Percentiles rank a stretch among this genome's conserved stretches.
These are phyloP conservation scores for Drosophila elegans DNA, from an alignment of 1,140 invertebrate species.

Conservation along the genomic window DNA sequence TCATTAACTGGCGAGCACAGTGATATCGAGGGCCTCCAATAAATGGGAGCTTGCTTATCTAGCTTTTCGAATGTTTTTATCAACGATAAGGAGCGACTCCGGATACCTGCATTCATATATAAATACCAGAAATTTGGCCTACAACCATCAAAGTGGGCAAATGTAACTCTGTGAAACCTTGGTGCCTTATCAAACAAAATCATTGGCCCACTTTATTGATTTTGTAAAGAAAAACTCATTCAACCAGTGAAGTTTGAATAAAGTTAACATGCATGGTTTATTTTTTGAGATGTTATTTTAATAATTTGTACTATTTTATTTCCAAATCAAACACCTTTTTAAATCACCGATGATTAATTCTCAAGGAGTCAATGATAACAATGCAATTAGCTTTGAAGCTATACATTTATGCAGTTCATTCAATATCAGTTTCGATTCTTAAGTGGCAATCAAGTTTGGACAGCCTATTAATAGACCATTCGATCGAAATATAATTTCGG, in stretches of 20 bases:
- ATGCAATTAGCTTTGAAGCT: conserved; percentile 17
- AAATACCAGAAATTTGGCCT: conserved; percentile 21
- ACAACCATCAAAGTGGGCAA: conserved; percentile 9
- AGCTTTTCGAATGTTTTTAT: conserved; percentile 27
- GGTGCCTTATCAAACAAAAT: conserved; percentile 22
- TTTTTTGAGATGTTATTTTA: too few relatives aligned
- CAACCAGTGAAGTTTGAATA: neutral
- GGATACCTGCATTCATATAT: conserved; percentile 23
- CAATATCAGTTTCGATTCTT: conserved; percentile 15
- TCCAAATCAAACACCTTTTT: too few relatives aligned
- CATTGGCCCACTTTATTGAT: conserved; percentile 14
- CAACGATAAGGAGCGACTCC: conserved; percentile 26
- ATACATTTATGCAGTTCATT: conserved; percentile 1
- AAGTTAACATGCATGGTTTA: neutral
- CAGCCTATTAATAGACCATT: conserved; percentile 26
- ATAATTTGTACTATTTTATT: too few relatives aligned
- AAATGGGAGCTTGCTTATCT: conserved; percentile 35
- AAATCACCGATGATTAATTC: neutral
- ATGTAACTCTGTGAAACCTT: conserved; percentile 21
- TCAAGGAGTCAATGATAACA: conserved; percentile 12
- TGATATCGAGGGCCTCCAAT: conserved; percentile 18
- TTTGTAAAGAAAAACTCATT: conserved; percentile 3
- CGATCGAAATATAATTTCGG: conserved; percentile 48
- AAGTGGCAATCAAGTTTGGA: conserved; percentile 50
- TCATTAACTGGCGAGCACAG: conserved; percentile 21